Evolutionary conservation across 2,113 vertebrate genomes (phyloP).

Genomic region (Sula dactylatra): DNA sequence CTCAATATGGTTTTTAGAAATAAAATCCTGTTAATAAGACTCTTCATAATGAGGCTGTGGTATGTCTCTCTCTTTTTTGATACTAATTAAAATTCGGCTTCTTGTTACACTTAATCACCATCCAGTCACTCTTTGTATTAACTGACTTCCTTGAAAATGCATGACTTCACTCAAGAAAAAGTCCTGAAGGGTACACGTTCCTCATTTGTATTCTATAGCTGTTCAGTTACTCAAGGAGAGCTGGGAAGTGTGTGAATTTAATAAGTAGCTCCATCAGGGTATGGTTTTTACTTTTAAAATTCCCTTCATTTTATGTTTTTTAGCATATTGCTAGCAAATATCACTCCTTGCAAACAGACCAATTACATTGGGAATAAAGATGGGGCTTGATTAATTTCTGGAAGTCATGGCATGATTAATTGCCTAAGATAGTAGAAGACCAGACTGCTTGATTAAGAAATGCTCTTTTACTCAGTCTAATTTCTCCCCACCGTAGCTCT

Average conservation of each 20-base stretch:
- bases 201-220: not conserved
- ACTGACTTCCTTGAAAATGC: constrained; percentile 18
- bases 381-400: not conserved
- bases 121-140: constrained; percentile 20
- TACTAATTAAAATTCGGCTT: constrained; percentile 7
- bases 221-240: not conserved
- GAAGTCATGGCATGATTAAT: not conserved
- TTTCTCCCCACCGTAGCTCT: not conserved
- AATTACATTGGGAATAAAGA: not conserved
- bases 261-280: not conserved
- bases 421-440: not conserved
- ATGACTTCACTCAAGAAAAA: not conserved
- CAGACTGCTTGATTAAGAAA: not conserved
- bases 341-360: not conserved
- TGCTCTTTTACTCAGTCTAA: not conserved
- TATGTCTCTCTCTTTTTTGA: not conserved
- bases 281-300: not conserved
- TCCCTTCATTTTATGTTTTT: not conserved
- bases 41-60: not conserved
- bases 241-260: not conserved
- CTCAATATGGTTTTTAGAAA: not conserved
- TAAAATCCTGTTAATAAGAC: not conserved
- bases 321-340: not conserved
- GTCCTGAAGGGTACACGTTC: not conserved
- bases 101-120: constrained; percentile 8